A percentile compares a stretch with the other conserved stretches of the same genome.
Conservation (phyloP, 2,888 invertebrate species). For the Cremastinae sp. region DNA sequence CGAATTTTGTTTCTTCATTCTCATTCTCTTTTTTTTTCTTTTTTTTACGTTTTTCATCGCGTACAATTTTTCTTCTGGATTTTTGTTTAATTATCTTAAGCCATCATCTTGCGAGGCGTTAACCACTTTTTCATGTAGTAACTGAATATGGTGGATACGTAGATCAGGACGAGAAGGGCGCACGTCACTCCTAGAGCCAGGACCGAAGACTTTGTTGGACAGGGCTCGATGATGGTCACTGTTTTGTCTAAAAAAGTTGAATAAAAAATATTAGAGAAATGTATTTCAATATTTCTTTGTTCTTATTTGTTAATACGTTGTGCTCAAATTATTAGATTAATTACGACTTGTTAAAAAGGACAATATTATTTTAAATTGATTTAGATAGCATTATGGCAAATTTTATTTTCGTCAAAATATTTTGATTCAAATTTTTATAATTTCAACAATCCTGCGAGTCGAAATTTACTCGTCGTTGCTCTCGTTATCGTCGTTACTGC, state of each 20-base stretch:
- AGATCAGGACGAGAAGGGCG: conserved; percentile 92
- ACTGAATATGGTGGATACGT: conserved; percentile 95
- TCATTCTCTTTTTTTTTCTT: no score
- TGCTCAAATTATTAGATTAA: no score
- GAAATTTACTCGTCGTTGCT: no score
- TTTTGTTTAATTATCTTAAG: conserved; percentile 78
- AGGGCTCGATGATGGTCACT: conserved; percentile 93
- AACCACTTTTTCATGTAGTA: conserved; percentile 97
- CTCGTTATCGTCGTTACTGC: no score
- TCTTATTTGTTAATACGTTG: background rate
- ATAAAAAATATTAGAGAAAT: conserved; percentile 3
- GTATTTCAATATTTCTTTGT: background rate
- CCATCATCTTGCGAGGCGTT: conserved; percentile 90
- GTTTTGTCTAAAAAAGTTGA: conserved; percentile 88
- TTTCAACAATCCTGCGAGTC: no score
- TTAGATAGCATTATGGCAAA: no score
- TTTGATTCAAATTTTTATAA: no score
- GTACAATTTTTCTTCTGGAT: conserved; percentile 35
- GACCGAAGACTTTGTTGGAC: conserved; percentile 95
- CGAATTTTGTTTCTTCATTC: conserved; percentile 12
- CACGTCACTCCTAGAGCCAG: conserved; percentile 94
- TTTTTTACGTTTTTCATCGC: conserved; percentile 51
- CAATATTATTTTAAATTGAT: no score
- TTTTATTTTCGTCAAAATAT: no score
- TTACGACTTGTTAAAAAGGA: no score